A percentile compares a stretch with the other conserved stretches of the same genome.
Evolutionary conservation across 2,113 vertebrate species (phyloP).

Genomic region (Brienomyrus brachyistius): DNA sequence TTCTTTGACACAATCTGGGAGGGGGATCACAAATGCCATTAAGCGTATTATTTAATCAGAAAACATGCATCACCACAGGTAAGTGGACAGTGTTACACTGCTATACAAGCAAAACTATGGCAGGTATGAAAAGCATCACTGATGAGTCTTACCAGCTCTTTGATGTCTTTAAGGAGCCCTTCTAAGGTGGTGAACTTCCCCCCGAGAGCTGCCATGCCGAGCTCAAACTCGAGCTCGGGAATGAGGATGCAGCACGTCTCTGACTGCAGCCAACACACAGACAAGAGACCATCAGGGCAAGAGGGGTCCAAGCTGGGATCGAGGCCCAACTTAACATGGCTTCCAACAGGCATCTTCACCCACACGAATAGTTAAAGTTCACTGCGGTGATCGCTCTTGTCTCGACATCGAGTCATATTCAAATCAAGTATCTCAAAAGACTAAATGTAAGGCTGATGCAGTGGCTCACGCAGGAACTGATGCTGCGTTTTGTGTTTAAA

Average conservation of each 20-base stretch:
- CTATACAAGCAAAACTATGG: neutral
- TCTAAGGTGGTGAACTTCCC: conserved; percentile 95
- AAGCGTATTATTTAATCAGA: too few relatives aligned
- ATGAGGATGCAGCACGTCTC: conserved; percentile 82
- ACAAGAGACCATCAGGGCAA: neutral
- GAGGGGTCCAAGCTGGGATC: neutral
- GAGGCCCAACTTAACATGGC: neutral
- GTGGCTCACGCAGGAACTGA: neutral
- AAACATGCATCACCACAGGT: neutral
- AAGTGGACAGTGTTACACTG: neutral
- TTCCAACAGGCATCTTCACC: neutral
- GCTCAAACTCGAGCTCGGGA: conserved; percentile 89
- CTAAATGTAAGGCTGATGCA: neutral
- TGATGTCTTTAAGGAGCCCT: conserved; percentile 82
- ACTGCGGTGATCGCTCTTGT: neutral
- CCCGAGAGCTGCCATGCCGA: conserved; percentile 83
- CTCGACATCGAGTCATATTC: neutral
- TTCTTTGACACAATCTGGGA: conserved; percentile 75
- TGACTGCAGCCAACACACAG: conserved; percentile 53
- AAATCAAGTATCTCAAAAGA: neutral
- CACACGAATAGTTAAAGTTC: neutral
- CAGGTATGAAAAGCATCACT: neutral
- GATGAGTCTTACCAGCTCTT: conserved; percentile 65
- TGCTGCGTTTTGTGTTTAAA: neutral
- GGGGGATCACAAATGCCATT: too few relatives aligned